These are phyloP conservation scores for Lethrus apterus DNA, from an alignment of 1,140 invertebrate genomes.

Conservation along the genomic window DNA sequence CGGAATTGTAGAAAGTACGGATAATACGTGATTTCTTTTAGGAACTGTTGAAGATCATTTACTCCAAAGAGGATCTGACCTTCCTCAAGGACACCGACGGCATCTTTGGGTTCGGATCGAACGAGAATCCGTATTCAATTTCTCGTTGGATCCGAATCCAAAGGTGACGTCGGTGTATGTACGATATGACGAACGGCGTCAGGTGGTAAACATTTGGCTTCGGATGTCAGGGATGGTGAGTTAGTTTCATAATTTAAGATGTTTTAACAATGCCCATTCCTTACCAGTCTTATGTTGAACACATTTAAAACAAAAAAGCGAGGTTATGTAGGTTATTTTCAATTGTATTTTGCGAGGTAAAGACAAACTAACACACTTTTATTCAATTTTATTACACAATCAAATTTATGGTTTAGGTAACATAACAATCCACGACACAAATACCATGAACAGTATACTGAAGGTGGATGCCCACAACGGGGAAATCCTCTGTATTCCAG, in stretches of 20 bases:
- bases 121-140: conserved; percentile 54
- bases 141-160: too few species aligned
- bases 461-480: conserved; percentile 94
- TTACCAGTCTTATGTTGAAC: too few species aligned
- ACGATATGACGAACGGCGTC: conserved; percentile 86
- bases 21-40: conserved; percentile 39
- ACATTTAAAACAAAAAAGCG: too few species aligned
- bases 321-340: too few species aligned
- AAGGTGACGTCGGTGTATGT: too few species aligned
- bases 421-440: conserved; percentile 74
- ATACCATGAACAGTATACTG: conserved; percentile 60
- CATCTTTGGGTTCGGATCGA: conserved; percentile 49
- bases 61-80: conserved; percentile 78
- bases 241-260: background rate
- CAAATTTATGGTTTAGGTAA: too few species aligned
- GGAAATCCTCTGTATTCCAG: conserved; percentile 91
- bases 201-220: conserved; percentile 81
- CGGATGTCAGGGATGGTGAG: conserved; percentile 73
- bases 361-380: too few species aligned
- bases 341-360: too few species aligned
- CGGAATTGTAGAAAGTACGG: background rate
- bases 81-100: conserved; percentile 81
- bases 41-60: conserved; percentile 86
- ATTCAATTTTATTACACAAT: too few species aligned
- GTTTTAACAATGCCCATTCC: background rate